These are phyloP conservation scores for Hanleya hanleyi DNA, from an alignment of 2,888 invertebrate species.

Conservation along the genomic window DNA sequence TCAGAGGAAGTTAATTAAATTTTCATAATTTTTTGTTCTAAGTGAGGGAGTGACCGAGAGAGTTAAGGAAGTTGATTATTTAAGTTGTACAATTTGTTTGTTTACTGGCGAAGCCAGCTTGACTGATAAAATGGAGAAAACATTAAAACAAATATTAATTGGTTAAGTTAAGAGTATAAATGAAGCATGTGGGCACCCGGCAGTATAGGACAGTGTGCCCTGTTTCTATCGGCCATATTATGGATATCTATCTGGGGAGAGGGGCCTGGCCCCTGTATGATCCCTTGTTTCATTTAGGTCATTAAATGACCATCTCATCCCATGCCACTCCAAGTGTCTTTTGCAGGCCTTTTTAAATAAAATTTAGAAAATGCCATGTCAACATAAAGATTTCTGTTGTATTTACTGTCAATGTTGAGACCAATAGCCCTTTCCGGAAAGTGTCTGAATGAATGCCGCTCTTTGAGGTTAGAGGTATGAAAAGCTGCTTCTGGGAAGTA, in stretches of 20 bases:
- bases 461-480: too few relatives aligned
- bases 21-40: too few relatives aligned
- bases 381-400: neutral
- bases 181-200: too few relatives aligned
- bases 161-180: too few relatives aligned
- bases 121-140: neutral
- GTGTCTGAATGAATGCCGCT: too few relatives aligned
- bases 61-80: neutral
- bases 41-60: neutral
- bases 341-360: slow-evolving; percentile 10
- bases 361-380: slow-evolving; percentile 1
- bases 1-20: too few relatives aligned
- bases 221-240: too few relatives aligned
- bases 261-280: too few relatives aligned
- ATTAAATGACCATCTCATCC: slow-evolving; percentile 2
- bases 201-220: too few relatives aligned
- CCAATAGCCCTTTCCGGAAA: neutral
- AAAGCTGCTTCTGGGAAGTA: too few relatives aligned
- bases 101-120: slow-evolving; percentile 7
- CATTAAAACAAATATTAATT: neutral
- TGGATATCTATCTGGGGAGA: too few relatives aligned
- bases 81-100: neutral
- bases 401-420: neutral
- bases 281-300: neutral
- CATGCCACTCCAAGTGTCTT: slow-evolving; percentile 8